phyloP scores from a whole-genome alignment of 2,113 vertebrate species.

The Hassar affinis region DNA sequence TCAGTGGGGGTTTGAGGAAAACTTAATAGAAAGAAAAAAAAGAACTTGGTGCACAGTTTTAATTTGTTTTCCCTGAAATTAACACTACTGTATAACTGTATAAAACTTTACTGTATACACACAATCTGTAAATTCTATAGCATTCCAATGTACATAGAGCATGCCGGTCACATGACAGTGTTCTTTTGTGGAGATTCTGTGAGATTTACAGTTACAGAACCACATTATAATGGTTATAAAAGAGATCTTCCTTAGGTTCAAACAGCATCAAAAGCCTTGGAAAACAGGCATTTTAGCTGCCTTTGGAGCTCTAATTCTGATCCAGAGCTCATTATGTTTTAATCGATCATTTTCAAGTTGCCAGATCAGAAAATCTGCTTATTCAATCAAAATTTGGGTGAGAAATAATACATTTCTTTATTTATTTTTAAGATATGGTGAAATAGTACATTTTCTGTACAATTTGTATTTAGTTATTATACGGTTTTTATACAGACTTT shows the following conservation, averaged over 20 bases:
- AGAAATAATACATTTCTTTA: background rate
- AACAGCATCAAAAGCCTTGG: background rate
- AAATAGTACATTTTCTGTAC: background rate
- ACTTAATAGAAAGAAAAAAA: too few relatives aligned
- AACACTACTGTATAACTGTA: too few relatives aligned
- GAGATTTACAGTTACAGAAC: background rate
- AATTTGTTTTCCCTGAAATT: too few relatives aligned
- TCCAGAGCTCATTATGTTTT: background rate
- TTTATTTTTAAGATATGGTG: too few relatives aligned
- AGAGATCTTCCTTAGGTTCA: background rate
- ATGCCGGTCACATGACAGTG: background rate
- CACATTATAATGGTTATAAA: background rate
- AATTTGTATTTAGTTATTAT: background rate
- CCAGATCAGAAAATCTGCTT: background rate
- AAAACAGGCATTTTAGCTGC: background rate
- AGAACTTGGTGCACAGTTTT: too few relatives aligned
- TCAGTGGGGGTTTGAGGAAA: too few relatives aligned
- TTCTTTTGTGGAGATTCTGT: background rate
- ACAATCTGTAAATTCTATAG: too few relatives aligned
- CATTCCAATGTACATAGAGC: background rate
- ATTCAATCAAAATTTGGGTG: background rate
- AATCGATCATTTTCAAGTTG: background rate
- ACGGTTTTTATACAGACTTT: background rate
- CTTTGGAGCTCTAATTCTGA: background rate
- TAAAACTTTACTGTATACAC: too few relatives aligned